Evolutionary conservation across 2,113 vertebrate genomes (phyloP).

Genomic region (Bujurquina vittata): DNA sequence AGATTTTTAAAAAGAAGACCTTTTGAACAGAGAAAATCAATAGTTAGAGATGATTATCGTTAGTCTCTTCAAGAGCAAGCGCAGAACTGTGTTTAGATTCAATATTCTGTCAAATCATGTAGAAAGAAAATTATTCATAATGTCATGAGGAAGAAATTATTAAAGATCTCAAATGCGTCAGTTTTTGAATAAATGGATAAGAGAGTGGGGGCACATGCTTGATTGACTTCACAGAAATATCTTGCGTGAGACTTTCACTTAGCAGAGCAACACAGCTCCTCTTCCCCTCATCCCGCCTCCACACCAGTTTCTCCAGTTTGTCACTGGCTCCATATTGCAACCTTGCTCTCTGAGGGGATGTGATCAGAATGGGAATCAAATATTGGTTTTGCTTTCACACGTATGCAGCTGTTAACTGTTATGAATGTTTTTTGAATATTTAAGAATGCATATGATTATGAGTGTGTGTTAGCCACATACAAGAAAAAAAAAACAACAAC

Average conservation of each 20-base stretch:
- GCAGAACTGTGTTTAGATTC: conserved; percentile 40
- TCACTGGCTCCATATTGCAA: conserved; percentile 30
- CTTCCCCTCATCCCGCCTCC: neutral
- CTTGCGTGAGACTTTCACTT: conserved; percentile 37
- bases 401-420: neutral
- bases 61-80: conserved; percentile 13
- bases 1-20: conserved; percentile 33
- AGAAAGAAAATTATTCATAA: conserved; percentile 52
- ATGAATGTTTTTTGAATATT: neutral
- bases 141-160: conserved; percentile 46
- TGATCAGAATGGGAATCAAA: conserved; percentile 14
- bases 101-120: conserved; percentile 53
- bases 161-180: conserved; percentile 48
- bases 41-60: conserved; percentile 33
- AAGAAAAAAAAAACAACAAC: neutral
- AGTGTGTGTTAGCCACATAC: neutral
- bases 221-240: conserved; percentile 54
- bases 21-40: conserved; percentile 42
- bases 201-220: conserved; percentile 19
- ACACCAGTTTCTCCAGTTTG: conserved; percentile 32
- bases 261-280: neutral
- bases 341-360: conserved; percentile 4
- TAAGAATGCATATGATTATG: neutral
- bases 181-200: conserved; percentile 54
- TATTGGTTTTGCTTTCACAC: conserved; percentile 20